Conservation (phyloP, 2,797 vertebrate species). For the Euphonia xanthogaster region DNA sequence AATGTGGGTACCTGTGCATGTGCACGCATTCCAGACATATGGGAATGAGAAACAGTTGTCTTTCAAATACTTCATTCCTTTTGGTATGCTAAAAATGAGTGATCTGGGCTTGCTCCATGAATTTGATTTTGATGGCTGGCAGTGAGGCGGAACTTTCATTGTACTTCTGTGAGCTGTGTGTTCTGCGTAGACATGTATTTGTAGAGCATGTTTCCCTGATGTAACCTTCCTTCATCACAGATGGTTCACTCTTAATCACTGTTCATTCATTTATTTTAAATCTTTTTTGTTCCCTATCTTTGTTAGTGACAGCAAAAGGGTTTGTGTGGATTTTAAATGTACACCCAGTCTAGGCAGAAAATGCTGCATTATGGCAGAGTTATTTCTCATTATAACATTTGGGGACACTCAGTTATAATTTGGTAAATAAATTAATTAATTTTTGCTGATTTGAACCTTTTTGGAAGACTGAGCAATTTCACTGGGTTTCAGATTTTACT, state of each 20-base stretch:
- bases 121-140: background rate
- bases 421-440: background rate
- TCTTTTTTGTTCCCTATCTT: background rate
- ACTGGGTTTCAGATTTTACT: background rate
- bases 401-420: background rate
- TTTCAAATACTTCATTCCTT: background rate
- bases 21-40: background rate
- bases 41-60: background rate
- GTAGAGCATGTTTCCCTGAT: background rate
- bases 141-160: fast-evolving
- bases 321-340: background rate
- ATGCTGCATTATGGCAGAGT: background rate
- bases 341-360: background rate
- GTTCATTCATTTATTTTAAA: background rate
- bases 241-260: background rate
- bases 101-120: background rate
- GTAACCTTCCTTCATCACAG: background rate
- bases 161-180: background rate
- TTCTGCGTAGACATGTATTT: background rate
- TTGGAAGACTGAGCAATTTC: background rate
- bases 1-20: background rate
- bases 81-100: background rate
- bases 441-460: background rate
- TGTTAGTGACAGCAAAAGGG: background rate
- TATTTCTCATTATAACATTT: background rate